A percentile compares a stretch with the other conserved stretches of the same genome.
Conservation (phyloP, 2,888 invertebrate species). For the Pterostichus madidus region DNA sequence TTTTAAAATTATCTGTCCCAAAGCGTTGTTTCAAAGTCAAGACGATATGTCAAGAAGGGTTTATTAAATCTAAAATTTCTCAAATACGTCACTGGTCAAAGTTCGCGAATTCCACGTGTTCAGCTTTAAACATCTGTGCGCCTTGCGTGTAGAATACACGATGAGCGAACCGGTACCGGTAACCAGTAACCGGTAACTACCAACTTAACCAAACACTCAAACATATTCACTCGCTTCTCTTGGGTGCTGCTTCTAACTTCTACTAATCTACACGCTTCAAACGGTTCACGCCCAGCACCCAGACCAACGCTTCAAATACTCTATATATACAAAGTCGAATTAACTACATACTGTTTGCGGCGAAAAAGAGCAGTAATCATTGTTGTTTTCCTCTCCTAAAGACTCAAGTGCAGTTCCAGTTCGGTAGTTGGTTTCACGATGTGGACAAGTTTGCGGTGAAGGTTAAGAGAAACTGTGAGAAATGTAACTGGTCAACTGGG, state of each 20-base stretch:
- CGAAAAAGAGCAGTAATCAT: neutral
- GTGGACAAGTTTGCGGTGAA: neutral
- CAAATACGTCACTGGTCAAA: neutral
- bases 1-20: too few species aligned
- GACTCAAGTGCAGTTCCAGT: constrained; percentile 1
- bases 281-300: too few species aligned
- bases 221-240: neutral
- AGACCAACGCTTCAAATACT: too few species aligned
- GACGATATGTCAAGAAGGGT: too few species aligned
- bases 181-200: neutral
- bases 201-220: constrained; percentile 2
- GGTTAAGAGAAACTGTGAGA: neutral
- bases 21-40: too few species aligned
- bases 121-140: constrained; percentile 10
- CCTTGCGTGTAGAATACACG: neutral
- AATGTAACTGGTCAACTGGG: neutral
- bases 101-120: constrained; percentile 2
- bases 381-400: neutral
- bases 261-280: too few species aligned
- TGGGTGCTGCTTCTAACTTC: neutral
- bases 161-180: neutral
- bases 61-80: neutral
- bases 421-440: neutral
- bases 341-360: neutral
- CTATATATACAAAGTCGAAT: too few species aligned